Percentiles rank a stretch among this genome's conserved stretches.
Conservation (phyloP, 2,888 invertebrate genomes). For the Myathropa florea region DNA sequence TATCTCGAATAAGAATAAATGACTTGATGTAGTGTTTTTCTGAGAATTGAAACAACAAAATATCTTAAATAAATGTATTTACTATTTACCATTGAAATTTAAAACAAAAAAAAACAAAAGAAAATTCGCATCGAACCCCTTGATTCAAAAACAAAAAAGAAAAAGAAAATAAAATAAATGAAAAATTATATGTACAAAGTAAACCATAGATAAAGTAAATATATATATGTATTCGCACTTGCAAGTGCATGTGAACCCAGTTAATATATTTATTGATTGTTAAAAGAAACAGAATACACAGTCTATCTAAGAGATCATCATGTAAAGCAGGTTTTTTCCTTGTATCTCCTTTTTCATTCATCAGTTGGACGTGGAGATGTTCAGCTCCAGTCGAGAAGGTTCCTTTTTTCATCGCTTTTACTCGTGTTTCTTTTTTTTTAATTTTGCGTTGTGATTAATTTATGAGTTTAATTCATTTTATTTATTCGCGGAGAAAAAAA, state of each 20-base stretch:
- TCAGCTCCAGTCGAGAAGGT: neutral
- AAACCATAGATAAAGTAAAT: constrained; percentile 65
- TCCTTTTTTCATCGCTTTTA: constrained; percentile 14
- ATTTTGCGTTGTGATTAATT: constrained; percentile 64
- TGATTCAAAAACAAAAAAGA: constrained; percentile 37
- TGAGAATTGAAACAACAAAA: constrained; percentile 6
- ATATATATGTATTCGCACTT: constrained; percentile 20
- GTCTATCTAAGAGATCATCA: constrained; percentile 39
- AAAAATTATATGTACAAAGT: constrained; percentile 61
- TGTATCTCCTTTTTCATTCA: neutral
- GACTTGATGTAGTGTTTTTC: constrained; percentile 33
- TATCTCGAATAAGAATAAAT: constrained; percentile 16
- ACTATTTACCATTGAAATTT: constrained; percentile 36
- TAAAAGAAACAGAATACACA: constrained; percentile 45
- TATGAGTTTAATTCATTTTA: constrained; percentile 27
- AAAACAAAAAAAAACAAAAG: constrained; percentile 36
- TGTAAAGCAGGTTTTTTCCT: constrained; percentile 7
- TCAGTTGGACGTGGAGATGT: neutral
- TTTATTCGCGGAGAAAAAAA: constrained; percentile 35
- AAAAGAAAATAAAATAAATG: constrained; percentile 34
- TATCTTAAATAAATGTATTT: constrained; percentile 42
- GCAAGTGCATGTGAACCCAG: constrained; percentile 67
- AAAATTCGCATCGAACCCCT: constrained; percentile 50
- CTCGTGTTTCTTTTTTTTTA: neutral
- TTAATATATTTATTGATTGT: constrained; percentile 72